These are phyloP conservation scores for Typhlichthys eigenmanni DNA, from an alignment of 2,797 vertebrate genomes.

Conservation along the genomic window DNA sequence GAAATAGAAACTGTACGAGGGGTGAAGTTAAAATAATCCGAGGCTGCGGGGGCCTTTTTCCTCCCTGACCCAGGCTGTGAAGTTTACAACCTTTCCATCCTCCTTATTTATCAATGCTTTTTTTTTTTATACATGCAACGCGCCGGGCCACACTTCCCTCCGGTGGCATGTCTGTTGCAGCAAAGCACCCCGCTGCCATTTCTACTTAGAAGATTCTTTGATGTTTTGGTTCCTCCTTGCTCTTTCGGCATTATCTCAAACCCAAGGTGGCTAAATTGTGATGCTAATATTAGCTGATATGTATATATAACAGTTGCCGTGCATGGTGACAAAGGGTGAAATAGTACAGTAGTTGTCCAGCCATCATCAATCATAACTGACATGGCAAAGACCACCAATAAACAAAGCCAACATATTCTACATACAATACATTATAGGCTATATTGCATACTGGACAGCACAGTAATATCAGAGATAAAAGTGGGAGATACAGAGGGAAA, in stretches of 20 bases:
- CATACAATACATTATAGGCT: no score
- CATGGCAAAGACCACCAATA: constrained; percentile 2
- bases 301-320: not conserved
- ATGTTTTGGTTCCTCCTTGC: constrained; percentile 54
- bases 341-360: not conserved
- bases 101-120: constrained; percentile 71
- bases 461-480: no score
- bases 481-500: not conserved
- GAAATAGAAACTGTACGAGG: constrained; percentile 45
- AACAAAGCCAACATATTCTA: not conserved
- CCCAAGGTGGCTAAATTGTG: constrained; percentile 49
- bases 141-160: constrained; percentile 69
- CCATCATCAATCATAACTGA: constrained; percentile 28
- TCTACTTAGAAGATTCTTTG: constrained; percentile 69
- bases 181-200: constrained; percentile 61
- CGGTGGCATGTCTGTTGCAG: constrained; percentile 69
- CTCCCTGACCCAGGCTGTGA: constrained; percentile 60
- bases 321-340: not conserved
- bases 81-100: constrained; percentile 76
- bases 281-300: not conserved
- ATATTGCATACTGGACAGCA: no score
- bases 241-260: constrained; percentile 58
- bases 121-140: constrained; percentile 70
- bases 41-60: constrained; percentile 65
- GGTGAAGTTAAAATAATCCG: constrained; percentile 71